phyloP scores from a whole-genome alignment of 2,888 invertebrate genomes.

The Trisateles emortualis region DNA sequence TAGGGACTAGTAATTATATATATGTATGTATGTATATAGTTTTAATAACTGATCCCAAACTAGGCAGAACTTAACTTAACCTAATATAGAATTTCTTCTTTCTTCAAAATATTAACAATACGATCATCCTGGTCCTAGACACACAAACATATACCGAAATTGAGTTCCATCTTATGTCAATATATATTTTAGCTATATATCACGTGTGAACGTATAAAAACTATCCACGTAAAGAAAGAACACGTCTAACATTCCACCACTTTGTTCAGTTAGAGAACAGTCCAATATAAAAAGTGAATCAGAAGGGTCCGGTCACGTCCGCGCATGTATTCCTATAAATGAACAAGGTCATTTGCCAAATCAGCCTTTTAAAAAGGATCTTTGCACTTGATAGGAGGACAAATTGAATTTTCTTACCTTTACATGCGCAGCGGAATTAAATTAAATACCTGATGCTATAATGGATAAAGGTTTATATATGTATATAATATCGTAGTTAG shows the following conservation, averaged over 20 bases:
- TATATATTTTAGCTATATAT: no score
- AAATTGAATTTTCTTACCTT: neutral
- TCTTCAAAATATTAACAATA: no score
- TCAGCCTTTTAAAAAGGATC: conserved; percentile 3
- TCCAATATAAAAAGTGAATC: conserved; percentile 35
- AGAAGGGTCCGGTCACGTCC: conserved; percentile 38
- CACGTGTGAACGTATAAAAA: neutral
- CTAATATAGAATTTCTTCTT: no score
- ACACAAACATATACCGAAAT: no score
- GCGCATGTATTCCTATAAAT: conserved; percentile 14
- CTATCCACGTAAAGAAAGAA: neutral
- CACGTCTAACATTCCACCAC: neutral
- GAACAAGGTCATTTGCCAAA: conserved; percentile 4
- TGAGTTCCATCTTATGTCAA: no score
- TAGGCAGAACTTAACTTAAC: no score
- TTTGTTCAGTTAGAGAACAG: conserved; percentile 9
- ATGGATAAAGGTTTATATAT: no score
- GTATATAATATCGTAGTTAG: no score
- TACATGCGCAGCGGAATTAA: neutral
- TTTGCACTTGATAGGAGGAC: conserved; percentile 4
- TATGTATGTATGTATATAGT: no score
- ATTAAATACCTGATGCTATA: neutral
- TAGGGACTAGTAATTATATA: no score
- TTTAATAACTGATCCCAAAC: no score
- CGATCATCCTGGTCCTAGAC: no score